Conservation (phyloP, 2,113 vertebrate species). For the Cyphomyrus discorhynchus region DNA sequence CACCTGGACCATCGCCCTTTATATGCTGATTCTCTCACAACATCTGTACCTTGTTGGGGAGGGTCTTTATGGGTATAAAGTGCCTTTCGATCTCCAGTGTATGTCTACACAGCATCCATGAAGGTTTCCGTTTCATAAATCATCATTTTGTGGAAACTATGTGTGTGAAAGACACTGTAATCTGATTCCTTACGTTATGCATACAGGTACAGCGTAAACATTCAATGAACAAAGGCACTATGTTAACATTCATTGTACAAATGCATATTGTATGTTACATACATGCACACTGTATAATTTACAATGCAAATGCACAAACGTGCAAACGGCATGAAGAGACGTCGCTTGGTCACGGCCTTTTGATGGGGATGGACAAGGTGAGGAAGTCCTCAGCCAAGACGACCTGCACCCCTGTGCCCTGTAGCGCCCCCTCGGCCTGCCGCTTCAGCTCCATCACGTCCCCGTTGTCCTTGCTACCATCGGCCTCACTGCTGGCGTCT, state of each 20-base stretch:
- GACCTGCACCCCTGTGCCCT: constrained; percentile 58
- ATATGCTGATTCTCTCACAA: not conserved
- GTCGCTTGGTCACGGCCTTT: constrained; percentile 32
- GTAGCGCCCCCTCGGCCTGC: constrained; percentile 65
- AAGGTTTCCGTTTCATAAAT: not conserved
- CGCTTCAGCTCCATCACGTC: constrained; percentile 55
- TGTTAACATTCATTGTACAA: not conserved
- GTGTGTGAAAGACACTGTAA: not conserved
- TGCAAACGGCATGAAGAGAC: not conserved
- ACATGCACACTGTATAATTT: not conserved
- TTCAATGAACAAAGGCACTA: not conserved
- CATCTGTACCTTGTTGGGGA: not conserved
- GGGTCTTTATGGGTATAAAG: not conserved
- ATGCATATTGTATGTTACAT: not conserved
- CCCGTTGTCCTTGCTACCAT: constrained; percentile 38
- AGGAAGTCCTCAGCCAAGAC: constrained; percentile 82
- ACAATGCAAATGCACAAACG: not conserved
- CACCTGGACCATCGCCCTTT: not conserved
- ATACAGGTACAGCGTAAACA: not conserved
- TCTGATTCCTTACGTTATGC: not conserved
- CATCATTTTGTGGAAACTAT: not conserved
- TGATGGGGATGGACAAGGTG: constrained; percentile 65
- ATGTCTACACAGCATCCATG: not conserved
- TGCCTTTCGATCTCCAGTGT: not conserved
- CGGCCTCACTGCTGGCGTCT: constrained; percentile 7